Base-by-base conservation (phyloP, 2,797 vertebrate genomes). In the Monodelphis domestica region DNA sequence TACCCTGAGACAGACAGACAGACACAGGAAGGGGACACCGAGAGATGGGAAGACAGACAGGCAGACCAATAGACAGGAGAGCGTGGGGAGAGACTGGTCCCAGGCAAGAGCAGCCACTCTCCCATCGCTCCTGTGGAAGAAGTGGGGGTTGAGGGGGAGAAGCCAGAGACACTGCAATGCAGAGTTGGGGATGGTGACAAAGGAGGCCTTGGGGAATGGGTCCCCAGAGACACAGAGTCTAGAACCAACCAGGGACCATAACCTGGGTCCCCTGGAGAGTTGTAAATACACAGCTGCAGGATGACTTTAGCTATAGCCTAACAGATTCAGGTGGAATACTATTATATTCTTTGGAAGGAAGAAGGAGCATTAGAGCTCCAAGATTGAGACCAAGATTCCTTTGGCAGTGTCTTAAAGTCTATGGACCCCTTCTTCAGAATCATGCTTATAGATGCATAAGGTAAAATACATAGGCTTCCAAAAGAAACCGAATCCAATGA, bases 31-130 rank as follows among this genome's bases (percentile, higher is more conserved):
- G 5, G 78, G 38, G 4, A 54, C 57, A 89, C 54, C 14, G 6
- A 92, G 53, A 89, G 29, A 53, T 45, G 50, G 93, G 0, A 54
- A 53, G 50, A 30, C 59, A 87, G 45, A 50, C 11, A 52, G 52
- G 5, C 24, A 54, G 11, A 92, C 93, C 91, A 63, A 51, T 91
- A 53, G 54, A 38, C 92, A 95, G 50, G n/a, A n/a, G 52, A 70
- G 55, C 91, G 30, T 56, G 28, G 33, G 59, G 63, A 90, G 89
- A 94, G 87, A 89, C n/a, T n/a, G 63, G 54, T 33, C 57, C 63
- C 5, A 11, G 54, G 53, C 28, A 21, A 88, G 54, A 90, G 53
- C 26, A 59, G 94, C 12, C 38, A 45, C 53, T 59, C 57, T 53
- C 50, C 38, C 24, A 0, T 45, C 0, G 6, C 38, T 84, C 38